phyloP scores from a whole-genome alignment of 1,140 invertebrate species.

The Tetraneura akinire region DNA sequence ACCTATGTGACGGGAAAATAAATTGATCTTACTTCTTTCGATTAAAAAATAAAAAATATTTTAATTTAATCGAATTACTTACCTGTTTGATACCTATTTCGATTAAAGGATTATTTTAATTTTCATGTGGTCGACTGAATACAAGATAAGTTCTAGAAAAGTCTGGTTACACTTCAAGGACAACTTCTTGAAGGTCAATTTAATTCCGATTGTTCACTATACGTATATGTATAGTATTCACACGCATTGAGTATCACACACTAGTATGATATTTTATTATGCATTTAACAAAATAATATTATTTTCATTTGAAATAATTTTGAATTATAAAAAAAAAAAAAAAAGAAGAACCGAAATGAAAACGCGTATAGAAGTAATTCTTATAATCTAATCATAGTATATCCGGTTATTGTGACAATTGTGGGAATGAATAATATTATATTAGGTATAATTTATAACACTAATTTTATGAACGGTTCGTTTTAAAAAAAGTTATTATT shows the following conservation, averaged over 20 bases:
- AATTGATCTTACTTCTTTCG: too few relatives aligned
- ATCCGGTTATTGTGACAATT: not conserved
- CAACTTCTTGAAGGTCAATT: constrained; percentile 14
- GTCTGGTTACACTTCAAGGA: constrained; percentile 17
- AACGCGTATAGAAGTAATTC: too few relatives aligned
- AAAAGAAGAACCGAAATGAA: too few relatives aligned
- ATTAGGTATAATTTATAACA: too few relatives aligned
- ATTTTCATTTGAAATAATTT: too few relatives aligned
- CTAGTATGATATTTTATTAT: too few relatives aligned
- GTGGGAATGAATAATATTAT: not conserved
- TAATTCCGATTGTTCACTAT: not conserved
- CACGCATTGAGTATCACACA: too few relatives aligned
- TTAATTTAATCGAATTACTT: not conserved
- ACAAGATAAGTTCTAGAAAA: constrained; percentile 21
- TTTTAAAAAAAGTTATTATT: constrained; percentile 2
- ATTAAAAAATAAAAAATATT: too few relatives aligned
- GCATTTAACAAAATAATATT: too few relatives aligned
- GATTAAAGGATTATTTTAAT: constrained; percentile 1
- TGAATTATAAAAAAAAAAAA: too few relatives aligned
- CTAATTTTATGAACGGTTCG: not conserved
- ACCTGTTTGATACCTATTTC: not conserved
- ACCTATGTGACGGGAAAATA: too few relatives aligned
- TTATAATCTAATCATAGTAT: not conserved
- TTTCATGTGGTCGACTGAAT: not conserved
- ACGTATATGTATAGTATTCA: too few relatives aligned